Base-by-base conservation (phyloP, 2,797 vertebrate species). In the Aulostomus chinensis region DNA sequence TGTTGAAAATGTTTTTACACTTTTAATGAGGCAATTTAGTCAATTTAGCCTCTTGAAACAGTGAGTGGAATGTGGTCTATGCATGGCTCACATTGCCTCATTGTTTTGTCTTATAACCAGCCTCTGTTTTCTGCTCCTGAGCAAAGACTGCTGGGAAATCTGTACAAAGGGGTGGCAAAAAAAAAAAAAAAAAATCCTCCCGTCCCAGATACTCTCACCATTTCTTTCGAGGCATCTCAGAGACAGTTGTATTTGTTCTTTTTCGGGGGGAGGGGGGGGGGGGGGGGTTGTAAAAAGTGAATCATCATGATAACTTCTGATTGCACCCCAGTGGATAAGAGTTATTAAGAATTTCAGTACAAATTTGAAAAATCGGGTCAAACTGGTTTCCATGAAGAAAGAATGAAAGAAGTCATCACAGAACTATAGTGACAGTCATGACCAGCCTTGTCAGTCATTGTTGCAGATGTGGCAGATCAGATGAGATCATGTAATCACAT, bases 21-120 rank as follows among this genome's bases (percentile, higher is more conserved):
- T 76, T 81, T 88, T 89, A 88, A 89, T 88, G 88, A 89, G 81
- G 78, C 83, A 86, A 87, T 90, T 85, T 83, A 71, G 82, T 65
- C 63, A 76, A 85, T 82, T 80, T 83, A 60, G 76, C 62, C 76
- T 66, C 80, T 83, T 79, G 71, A 85, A 83, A 78, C 79, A 73
- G 64, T 26, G 71, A 72, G 77, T 59, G 81, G 85, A 89, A 88
- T 87, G 87, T 4, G 55, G 61, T 73, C 61, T 58, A 74, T 72
- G 72, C 61, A 68, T 80, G 65, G 57, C 56, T 71, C 73, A 87
- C 86, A 89, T 84, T 81, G 86, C 84, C 73, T 86, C 86, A 84
- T 84, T 87, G 88, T 90, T 86, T 68, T 51, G 67, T 74, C 74
- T 81, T 75, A 87, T 85, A 86, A 86, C 68, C 79, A 68, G 76